Conservation (phyloP, 2,113 vertebrate genomes). For the Nesogale talazaci region DNA sequence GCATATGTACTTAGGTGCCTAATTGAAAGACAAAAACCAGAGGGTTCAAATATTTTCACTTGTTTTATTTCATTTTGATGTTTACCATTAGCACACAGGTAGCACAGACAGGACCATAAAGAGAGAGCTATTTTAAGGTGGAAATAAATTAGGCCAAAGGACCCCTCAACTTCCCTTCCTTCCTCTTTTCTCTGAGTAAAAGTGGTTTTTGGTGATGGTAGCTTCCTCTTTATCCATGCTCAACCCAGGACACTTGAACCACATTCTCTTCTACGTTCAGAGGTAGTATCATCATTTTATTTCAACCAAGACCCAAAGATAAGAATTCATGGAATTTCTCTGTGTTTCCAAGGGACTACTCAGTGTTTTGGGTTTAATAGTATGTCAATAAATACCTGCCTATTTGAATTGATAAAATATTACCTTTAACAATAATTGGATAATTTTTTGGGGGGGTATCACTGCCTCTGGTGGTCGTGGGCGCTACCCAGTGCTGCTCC, state of each 20-base stretch:
- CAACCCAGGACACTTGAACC: neutral
- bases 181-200: neutral
- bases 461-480: too few relatives aligned
- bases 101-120: neutral
- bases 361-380: neutral
- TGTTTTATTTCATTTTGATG: neutral
- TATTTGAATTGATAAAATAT: conserved; percentile 49
- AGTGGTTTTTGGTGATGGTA: neutral
- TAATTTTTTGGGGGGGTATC: too few relatives aligned
- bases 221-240: neutral
- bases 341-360: neutral
- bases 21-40: conserved; percentile 1
- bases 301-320: neutral
- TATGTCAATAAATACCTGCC: neutral
- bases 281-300: neutral
- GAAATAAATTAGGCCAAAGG: neutral
- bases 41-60: neutral
- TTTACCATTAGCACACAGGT: conserved; percentile 14
- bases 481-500: too few relatives aligned
- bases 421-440: conserved; percentile 3
- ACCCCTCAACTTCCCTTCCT: neutral
- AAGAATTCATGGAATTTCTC: neutral
- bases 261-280: neutral
- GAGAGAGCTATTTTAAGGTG: neutral
- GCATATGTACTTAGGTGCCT: neutral